Base-by-base conservation (phyloP, 2,113 vertebrate genomes). In the Muntiacus reevesi region DNA sequence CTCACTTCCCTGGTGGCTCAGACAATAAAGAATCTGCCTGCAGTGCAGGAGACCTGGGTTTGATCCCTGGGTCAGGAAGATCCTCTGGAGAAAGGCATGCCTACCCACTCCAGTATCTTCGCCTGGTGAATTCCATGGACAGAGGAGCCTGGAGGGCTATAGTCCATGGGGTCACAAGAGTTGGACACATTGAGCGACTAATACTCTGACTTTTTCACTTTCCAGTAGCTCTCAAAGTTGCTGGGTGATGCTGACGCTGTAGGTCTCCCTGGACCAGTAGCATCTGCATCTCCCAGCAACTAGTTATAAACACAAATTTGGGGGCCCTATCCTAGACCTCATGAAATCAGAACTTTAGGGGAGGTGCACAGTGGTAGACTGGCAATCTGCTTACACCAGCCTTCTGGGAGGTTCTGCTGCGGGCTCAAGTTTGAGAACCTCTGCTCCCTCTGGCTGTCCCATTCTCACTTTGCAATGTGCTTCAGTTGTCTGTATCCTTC, bases 281-380 rank as follows among this genome's bases (percentile, higher is more conserved):
- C 16, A 36, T 1, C 11, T 33, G 30, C 16, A 30, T 50, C 28
- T 21, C 14, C 17, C 23, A 54, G 55, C 9, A 43, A 40, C 47
- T 43, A 23, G 27, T 25, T 25, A 23, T 21, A 21, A 60, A 54
- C 3, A 17, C 8, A n/a, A 4, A 12, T 25, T 43, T 67, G 7
- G 3, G 45, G 40, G 23, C 10, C 47, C n/a, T 11, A 27, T 2
- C 36, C 28, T 52, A 33, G 33, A 74, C 67, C 21, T 23, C 40
- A 12, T 28, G 6, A 21, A 28, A 54, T 93, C 40, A 67, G 67
- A 81, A 60, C 40, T 50, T 19, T 43, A 3, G 7, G 28, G 9
- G 9, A 57, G 47, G 2, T 0, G 0, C 36, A 27, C 13, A 16
- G 23, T 1, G 6, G 5, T 3, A 19, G 67, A 50, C 55, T 14